Conservation (phyloP, 2,888 invertebrate genomes). For the Andricus quercusramuli region DNA sequence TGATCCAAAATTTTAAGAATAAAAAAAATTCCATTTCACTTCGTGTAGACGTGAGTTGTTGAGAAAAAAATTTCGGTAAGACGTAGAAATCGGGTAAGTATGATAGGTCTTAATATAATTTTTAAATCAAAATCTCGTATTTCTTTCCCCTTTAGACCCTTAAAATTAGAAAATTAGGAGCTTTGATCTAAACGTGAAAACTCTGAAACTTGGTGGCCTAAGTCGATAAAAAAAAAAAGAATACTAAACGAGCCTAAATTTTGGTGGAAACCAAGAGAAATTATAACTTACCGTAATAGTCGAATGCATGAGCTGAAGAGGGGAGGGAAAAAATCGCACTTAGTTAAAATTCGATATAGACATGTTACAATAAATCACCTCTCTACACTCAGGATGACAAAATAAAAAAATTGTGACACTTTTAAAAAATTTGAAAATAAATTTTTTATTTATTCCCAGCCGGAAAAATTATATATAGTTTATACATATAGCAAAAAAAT, state of each 20-base stretch:
- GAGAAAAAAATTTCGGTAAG: too few relatives aligned
- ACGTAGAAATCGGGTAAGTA: too few relatives aligned
- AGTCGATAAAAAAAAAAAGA: slow-evolving; percentile 60
- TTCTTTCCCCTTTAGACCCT: background rate
- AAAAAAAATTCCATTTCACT: too few relatives aligned
- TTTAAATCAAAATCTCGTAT: background rate
- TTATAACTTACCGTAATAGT: slow-evolving; percentile 99
- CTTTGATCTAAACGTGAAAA: background rate
- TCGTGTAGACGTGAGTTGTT: too few relatives aligned
- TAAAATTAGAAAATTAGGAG: background rate
- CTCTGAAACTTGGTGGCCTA: slow-evolving; percentile 46
- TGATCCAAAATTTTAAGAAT: too few relatives aligned
- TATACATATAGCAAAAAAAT: too few relatives aligned
- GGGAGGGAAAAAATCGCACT: slow-evolving; percentile 77
- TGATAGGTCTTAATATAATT: background rate
- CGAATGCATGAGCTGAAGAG: slow-evolving; percentile 94
- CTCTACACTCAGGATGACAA: slow-evolving; percentile 69
- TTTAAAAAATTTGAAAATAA: background rate
- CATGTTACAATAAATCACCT: slow-evolving; percentile 60
- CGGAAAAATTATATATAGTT: too few relatives aligned
- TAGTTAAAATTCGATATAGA: slow-evolving; percentile 70
- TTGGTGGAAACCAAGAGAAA: slow-evolving; percentile 82
- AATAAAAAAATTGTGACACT: background rate
- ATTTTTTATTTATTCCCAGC: too few relatives aligned
- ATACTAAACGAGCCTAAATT: slow-evolving; percentile 63